phyloP scores from a whole-genome alignment of 1,140 invertebrate species.

The Macrobrachium nipponense region DNA sequence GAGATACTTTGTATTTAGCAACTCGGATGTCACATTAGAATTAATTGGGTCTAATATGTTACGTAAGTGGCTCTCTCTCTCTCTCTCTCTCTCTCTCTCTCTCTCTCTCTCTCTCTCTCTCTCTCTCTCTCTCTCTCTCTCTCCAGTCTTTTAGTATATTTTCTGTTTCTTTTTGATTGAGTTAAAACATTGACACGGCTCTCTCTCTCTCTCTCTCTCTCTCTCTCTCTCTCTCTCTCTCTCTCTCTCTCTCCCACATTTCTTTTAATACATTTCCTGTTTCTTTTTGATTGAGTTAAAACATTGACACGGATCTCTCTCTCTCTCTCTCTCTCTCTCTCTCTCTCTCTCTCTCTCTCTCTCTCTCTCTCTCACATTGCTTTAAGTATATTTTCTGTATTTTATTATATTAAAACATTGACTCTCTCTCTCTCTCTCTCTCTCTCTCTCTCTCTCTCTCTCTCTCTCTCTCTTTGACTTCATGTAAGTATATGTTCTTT shows the following conservation, averaged over 20 bases:
- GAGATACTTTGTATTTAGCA: no score
- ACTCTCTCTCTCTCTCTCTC: conserved; percentile 24
- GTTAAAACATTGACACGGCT: background rate
- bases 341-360: background rate
- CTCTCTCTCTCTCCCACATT: background rate
- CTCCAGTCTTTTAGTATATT: background rate
- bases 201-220: conserved; percentile 17
- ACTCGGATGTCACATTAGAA: no score
- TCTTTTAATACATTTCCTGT: background rate
- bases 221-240: conserved; percentile 11
- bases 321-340: conserved; percentile 6
- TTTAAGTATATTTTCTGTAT: background rate
- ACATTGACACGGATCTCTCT: background rate
- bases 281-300: background rate
- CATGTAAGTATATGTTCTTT: background rate
- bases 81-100: background rate
- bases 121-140: background rate
- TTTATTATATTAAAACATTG: background rate
- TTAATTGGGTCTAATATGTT: no score
- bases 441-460: background rate
- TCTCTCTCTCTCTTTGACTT: background rate
- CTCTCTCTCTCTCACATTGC: background rate
- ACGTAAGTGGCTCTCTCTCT: background rate
- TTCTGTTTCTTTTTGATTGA: background rate
- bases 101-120: conserved; percentile 8